phyloP scores from a whole-genome alignment of 2,113 vertebrate species.

The Corapipo altera region DNA sequence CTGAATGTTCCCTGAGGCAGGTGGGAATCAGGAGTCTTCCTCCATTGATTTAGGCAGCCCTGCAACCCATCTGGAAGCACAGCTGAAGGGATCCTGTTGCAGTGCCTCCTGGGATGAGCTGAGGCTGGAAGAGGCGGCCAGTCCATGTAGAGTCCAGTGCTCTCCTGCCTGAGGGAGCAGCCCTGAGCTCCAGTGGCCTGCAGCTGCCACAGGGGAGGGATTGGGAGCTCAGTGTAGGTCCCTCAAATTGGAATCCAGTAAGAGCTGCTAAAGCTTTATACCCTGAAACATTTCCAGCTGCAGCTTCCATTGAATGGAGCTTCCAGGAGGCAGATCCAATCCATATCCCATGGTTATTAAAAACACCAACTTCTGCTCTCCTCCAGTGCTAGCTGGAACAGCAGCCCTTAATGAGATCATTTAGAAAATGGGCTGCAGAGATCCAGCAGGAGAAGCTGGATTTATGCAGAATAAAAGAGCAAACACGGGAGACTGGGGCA shows the following conservation, averaged over 20 bases:
- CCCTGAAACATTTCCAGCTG: conserved; percentile 56
- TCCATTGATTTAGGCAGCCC: neutral
- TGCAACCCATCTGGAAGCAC: neutral
- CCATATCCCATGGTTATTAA: neutral
- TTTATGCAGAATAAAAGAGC: conserved; percentile 4
- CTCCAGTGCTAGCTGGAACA: neutral
- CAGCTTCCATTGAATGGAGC: conserved; percentile 34
- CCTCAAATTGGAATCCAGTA: neutral
- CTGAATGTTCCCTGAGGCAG: neutral
- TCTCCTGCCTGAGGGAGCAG: neutral
- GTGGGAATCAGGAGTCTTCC: neutral
- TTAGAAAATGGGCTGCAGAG: conserved; percentile 38
- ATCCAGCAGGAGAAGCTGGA: neutral
- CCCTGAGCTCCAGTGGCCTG: neutral
- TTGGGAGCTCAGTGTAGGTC: neutral
- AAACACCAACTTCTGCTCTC: neutral
- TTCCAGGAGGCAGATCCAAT: conserved; percentile 48
- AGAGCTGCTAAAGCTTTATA: conserved; percentile 6
- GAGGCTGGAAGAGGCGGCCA: neutral
- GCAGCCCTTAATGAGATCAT: conserved; percentile 29
- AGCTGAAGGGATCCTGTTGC: neutral
- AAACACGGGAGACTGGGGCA: neutral
- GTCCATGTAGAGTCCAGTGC: neutral
- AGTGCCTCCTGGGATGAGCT: neutral
- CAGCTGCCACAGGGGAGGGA: neutral